Base-by-base conservation (phyloP, 2,797 vertebrate species). In the Schizopygopsis pylzovi region DNA sequence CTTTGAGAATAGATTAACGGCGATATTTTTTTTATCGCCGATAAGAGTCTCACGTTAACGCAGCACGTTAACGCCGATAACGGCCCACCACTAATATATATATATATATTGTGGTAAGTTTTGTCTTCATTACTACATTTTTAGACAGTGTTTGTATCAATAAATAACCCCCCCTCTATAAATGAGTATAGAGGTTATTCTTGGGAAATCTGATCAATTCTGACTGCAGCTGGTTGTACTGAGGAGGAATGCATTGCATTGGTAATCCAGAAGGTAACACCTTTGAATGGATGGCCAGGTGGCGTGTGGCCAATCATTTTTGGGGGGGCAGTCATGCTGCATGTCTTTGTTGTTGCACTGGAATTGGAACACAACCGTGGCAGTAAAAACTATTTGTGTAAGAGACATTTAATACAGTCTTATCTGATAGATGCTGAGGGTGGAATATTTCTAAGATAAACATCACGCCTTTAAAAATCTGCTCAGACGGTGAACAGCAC, bases 171-270 rank as follows among this genome's bases (percentile, higher is more conserved):
- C 28, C 28, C 28, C 28, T 1, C 28, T 1, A 28, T 28, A 28
- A 28, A 28, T 28, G 28, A 45, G 15, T 33, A 75, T 41, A 56
- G 22, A 61, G 15, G 52, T 47, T 83, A 83, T 87, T 77, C 61
- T 87, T 67, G 10, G 49, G n/a, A 65, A 86, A 67, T 68, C 79
- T 52, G 54, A 79, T 86, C 65, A 70, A 49, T 85, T 86, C 52
- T 54, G 16, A 87, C 63, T 89, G 47, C 59, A 87, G 87, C 89
- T 88, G 79, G 84, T 89, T 78, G 43, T 68, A 59, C 63, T 78
- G 72, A 78, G 67, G 72, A 88, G 88, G 28, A 37, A 84, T 91
- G 81, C 79, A 41, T 87, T 73, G 71, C 56, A 16, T 82, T 73
- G 78, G 37, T 49, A 49, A 84, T 28, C 10, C 84, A 84, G 83